Evolutionary conservation across 2,888 invertebrate species (phyloP).

Genomic region (Bugula neritina): DNA sequence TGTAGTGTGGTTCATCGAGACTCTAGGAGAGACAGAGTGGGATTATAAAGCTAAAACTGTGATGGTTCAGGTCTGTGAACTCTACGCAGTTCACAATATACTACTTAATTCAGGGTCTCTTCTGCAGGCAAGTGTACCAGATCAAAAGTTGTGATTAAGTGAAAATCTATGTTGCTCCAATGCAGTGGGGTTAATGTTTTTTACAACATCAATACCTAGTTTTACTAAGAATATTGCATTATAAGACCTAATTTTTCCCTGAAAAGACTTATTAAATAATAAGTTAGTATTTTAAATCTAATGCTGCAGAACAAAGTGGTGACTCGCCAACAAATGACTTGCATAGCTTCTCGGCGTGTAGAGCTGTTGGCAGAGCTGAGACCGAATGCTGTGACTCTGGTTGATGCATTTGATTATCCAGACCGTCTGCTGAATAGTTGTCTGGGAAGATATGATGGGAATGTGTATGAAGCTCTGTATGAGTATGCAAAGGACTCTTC

Average conservation of each 20-base stretch:
- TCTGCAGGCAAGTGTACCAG: slow-evolving; percentile 61
- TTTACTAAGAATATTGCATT: not conserved
- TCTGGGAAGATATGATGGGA: slow-evolving; percentile 54
- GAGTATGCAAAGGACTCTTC: slow-evolving; percentile 54
- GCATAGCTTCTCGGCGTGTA: slow-evolving; percentile 67
- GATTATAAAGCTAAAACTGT: slow-evolving; percentile 64
- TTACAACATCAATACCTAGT: no score
- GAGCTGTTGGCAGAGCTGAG: slow-evolving; percentile 66
- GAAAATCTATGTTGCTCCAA: not conserved
- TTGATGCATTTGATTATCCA: slow-evolving; percentile 76
- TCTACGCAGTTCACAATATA: slow-evolving; percentile 74
- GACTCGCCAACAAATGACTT: slow-evolving; percentile 48
- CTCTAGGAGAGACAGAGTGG: slow-evolving; percentile 44
- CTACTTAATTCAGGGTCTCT: slow-evolving; percentile 71
- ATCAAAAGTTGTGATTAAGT: not conserved
- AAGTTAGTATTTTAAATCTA: no score
- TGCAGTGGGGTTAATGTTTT: no score
- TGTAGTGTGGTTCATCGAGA: slow-evolving; percentile 62
- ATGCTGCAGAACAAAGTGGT: slow-evolving; percentile 64
- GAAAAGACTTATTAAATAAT: no score
- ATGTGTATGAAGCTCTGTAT: slow-evolving; percentile 54
- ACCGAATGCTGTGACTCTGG: slow-evolving; percentile 81
- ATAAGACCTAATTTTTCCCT: not conserved
- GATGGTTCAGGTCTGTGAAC: slow-evolving; percentile 66
- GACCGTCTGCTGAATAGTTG: slow-evolving; percentile 52